Evolutionary conservation across 2,797 vertebrate species (phyloP).

Genomic region (Orestias chungarensis): DNA sequence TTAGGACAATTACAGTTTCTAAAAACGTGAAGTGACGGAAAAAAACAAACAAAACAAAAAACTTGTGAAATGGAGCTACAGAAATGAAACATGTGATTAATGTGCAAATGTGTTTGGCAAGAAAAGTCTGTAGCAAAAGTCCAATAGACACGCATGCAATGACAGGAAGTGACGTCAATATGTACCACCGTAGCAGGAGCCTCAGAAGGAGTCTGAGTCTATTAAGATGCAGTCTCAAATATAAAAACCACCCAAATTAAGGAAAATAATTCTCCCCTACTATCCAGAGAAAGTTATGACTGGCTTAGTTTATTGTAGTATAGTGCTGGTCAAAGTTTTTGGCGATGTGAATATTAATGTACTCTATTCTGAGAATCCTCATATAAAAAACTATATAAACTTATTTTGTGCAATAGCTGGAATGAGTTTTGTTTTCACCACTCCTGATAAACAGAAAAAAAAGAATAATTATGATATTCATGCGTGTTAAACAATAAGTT

Average conservation of each 20-base stretch:
- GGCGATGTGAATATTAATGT: neutral
- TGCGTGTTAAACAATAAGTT: neutral
- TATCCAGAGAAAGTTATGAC: neutral
- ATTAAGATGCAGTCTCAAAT: slow-evolving; percentile 1
- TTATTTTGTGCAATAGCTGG: neutral
- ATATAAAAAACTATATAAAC: neutral
- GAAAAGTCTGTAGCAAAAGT: no score
- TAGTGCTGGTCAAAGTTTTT: neutral
- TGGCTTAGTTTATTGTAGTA: neutral
- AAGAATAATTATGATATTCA: neutral
- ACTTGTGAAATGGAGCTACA: no score
- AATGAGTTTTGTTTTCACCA: neutral
- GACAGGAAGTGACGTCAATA: no score
- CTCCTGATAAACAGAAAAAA: neutral
- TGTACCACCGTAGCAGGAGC: no score
- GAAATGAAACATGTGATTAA: no score
- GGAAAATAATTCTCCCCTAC: neutral
- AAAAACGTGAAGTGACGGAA: no score
- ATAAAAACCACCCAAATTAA: slow-evolving; percentile 14
- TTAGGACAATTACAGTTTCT: no score
- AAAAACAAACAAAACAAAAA: no score
- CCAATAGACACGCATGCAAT: no score
- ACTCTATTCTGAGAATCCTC: neutral
- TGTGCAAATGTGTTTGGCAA: no score
- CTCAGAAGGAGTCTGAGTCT: no score